A percentile compares a stretch with the other conserved stretches of the same genome.
phyloP scores from a whole-genome alignment of 2,888 invertebrate species.

The Liopterus haemorrhoidalis region DNA sequence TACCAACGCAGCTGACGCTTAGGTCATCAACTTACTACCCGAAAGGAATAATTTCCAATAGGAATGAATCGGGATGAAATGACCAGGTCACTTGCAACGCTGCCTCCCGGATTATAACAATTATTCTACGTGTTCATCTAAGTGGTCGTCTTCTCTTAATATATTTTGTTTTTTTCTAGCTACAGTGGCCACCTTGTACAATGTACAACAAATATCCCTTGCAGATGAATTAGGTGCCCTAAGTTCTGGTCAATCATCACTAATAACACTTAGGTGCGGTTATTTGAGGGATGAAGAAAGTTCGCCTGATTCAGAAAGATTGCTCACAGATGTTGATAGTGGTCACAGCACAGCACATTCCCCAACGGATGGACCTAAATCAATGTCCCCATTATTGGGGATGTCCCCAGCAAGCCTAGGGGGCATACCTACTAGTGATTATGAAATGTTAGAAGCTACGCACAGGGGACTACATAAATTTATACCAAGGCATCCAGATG shows the following conservation, averaged over 20 bases:
- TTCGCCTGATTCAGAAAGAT: constrained; percentile 79
- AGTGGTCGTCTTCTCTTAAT: background rate
- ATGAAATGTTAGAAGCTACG: constrained; percentile 72
- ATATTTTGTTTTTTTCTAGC: constrained; percentile 53
- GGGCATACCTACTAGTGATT: constrained; percentile 66
- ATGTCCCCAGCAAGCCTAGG: constrained; percentile 58
- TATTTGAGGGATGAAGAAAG: constrained; percentile 74
- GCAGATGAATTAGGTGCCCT: constrained; percentile 59
- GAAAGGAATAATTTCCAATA: too few species aligned
- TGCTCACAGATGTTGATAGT: constrained; percentile 77
- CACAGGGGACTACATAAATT: constrained; percentile 95
- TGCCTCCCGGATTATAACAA: too few species aligned
- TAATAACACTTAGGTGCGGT: constrained; percentile 66
- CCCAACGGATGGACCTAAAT: constrained; percentile 79
- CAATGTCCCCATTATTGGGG: constrained; percentile 63
- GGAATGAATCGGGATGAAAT: too few species aligned
- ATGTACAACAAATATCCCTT: constrained; percentile 58
- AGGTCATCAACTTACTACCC: too few species aligned
- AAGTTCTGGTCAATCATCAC: constrained; percentile 41
- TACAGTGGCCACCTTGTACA: constrained; percentile 53
- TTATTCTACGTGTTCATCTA: too few species aligned
- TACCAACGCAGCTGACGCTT: too few species aligned
- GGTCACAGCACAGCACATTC: constrained; percentile 90
- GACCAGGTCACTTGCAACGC: too few species aligned
- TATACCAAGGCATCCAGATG: constrained; percentile 89